Evolutionary conservation across 2,797 vertebrate genomes (phyloP).

Genomic region (Chromobotia macracanthus): DNA sequence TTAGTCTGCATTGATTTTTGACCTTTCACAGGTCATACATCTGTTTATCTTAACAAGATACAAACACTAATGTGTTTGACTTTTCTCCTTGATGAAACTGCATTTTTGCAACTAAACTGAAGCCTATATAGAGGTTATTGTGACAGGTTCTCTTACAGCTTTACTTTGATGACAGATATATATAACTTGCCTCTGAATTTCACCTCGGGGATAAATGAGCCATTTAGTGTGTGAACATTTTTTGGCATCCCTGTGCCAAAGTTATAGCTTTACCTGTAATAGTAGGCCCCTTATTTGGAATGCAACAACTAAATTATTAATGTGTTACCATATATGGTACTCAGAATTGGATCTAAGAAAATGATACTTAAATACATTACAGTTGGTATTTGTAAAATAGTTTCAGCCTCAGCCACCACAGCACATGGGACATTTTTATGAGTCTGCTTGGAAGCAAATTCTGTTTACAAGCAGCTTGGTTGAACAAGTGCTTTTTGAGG

Average conservation of each 20-base stretch:
- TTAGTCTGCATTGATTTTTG: slow-evolving; percentile 63
- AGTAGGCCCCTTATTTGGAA: background rate
- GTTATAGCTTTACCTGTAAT: background rate
- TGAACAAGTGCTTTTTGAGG: background rate
- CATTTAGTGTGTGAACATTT: background rate
- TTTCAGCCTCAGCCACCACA: background rate
- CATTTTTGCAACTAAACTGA: slow-evolving; percentile 64
- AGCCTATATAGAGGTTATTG: slow-evolving; percentile 45
- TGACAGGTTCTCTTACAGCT: slow-evolving; percentile 13
- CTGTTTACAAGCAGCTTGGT: background rate
- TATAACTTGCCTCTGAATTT: slow-evolving; percentile 29
- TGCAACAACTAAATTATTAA: background rate
- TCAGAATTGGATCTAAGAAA: background rate
- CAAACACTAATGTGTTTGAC: slow-evolving; percentile 76
- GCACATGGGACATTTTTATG: background rate
- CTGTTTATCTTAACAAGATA: slow-evolving; percentile 72
- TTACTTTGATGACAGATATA: background rate
- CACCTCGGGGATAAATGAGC: slow-evolving; percentile 38
- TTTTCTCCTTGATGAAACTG: slow-evolving; percentile 74
- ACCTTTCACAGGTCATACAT: slow-evolving; percentile 69
- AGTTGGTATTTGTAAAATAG: background rate
- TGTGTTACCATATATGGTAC: background rate
- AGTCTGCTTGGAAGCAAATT: background rate
- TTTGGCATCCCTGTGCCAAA: background rate
- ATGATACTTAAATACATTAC: background rate